These are phyloP conservation scores for Linepithema humile DNA, from an alignment of 1,140 invertebrate genomes.

Conservation along the genomic window DNA sequence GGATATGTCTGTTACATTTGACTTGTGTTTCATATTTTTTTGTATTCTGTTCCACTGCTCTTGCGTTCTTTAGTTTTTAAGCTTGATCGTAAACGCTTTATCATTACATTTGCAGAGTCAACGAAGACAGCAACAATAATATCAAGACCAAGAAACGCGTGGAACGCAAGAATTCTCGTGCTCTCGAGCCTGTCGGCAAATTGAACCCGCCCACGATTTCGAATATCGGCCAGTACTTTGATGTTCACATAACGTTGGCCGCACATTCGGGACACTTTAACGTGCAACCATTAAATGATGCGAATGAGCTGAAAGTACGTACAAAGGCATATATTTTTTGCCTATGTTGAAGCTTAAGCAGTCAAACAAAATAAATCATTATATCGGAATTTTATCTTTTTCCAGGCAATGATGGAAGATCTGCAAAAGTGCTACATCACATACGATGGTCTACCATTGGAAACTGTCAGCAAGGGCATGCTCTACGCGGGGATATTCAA, in stretches of 20 bases:
- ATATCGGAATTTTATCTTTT: background rate
- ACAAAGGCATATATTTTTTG: background rate
- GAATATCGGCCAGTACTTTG: slow-evolving; percentile 82
- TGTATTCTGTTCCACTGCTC: background rate
- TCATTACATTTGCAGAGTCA: slow-evolving; percentile 48
- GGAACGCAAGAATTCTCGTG: slow-evolving; percentile 65
- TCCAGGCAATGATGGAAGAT: slow-evolving; percentile 83
- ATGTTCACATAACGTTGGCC: slow-evolving; percentile 86
- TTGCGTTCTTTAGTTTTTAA: background rate
- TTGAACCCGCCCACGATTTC: slow-evolving; percentile 79
- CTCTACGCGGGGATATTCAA: slow-evolving; percentile 85
- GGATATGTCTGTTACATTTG: too few relatives aligned
- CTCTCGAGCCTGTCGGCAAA: slow-evolving; percentile 21
- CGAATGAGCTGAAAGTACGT: slow-evolving; percentile 67
- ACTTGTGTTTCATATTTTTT: too few relatives aligned
- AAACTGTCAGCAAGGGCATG: slow-evolving; percentile 80
- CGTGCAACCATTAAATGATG: slow-evolving; percentile 75
- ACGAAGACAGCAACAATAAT: slow-evolving; percentile 74
- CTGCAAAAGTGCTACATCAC: slow-evolving; percentile 84
- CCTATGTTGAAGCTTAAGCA: too few relatives aligned
- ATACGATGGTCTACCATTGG: slow-evolving; percentile 75
- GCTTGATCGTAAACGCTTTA: background rate
- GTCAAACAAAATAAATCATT: background rate
- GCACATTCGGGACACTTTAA: slow-evolving; percentile 87
- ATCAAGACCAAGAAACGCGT: slow-evolving; percentile 64